These are phyloP conservation scores for Phengaris alcon DNA, from an alignment of 2,888 invertebrate genomes.

Conservation along the genomic window DNA sequence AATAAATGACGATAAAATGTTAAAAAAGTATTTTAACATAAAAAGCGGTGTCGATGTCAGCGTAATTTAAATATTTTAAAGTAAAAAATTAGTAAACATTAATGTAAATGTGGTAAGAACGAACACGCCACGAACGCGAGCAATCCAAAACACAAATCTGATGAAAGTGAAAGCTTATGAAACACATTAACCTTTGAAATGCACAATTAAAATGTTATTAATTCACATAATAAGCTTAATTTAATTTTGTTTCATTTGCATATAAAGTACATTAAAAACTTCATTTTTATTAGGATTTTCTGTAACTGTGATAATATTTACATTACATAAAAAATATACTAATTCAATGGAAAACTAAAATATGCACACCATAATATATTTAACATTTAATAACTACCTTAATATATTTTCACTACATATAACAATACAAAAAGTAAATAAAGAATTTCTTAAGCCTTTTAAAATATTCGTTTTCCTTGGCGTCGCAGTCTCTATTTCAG, in stretches of 20 bases:
- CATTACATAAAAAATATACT: not conserved
- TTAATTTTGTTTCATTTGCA: not conserved
- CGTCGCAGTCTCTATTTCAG: not conserved
- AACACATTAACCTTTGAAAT: constrained; percentile 20
- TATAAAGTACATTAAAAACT: not conserved
- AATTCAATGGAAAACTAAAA: not conserved
- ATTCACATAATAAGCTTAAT: not conserved
- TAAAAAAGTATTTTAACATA: not conserved
- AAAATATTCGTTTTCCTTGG: not conserved
- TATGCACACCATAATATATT: not conserved
- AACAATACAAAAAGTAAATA: too few relatives aligned
- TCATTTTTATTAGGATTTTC: not conserved
- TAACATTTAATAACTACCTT: too few relatives aligned
- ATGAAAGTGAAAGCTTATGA: constrained; percentile 22
- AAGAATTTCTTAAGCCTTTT: not conserved
- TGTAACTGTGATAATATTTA: not conserved
- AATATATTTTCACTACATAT: not conserved
- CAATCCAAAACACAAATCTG: constrained; percentile 21
- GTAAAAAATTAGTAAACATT: not conserved
- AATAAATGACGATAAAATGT: not conserved
- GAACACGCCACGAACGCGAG: not conserved
- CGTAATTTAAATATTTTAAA: constrained; percentile 1
- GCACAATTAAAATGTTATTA: constrained; percentile 17
- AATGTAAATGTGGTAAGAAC: constrained; percentile 9
- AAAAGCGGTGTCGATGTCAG: not conserved